Base-by-base conservation (phyloP, 1,140 invertebrate genomes). In the Zaprionus africanus region DNA sequence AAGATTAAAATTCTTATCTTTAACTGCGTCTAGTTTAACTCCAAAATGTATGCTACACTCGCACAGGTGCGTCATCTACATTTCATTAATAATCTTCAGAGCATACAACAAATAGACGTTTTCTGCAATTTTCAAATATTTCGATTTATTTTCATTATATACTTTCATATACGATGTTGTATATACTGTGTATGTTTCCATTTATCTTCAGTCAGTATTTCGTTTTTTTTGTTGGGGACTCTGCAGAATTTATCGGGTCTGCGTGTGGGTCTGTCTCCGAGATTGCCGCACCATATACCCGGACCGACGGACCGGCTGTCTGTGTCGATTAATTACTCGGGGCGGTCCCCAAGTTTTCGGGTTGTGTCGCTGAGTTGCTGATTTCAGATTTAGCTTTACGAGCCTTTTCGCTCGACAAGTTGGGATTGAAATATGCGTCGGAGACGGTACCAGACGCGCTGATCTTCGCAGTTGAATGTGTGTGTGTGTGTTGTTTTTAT, bases 361-460 rank as follows among this genome's bases (percentile, higher is more conserved):
- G 41, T 59, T 59, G 57, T 17, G 19, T 51, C 76, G 85, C 71
- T 70, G 82, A 68, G 85, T 85, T 85, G 82, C 82, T 87, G 82
- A 86, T 87, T 87, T 86, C 82, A 75, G 72, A 75, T 75, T 75
- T 70, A 82, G 83, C 82, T 86, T 86, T 86, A 86, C 82, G 82
- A 86, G 82, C 82, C 82, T 87, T 87, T 82, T 82, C 58, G 79
- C 77, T 77, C 87, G 82, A 87, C 83, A 86, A 86, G 83, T 86
- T 73, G 72, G 58, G 69, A 63, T 75, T 75, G 72, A 86, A 86
- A 86, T 86, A 86, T 85, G 82, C 83, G 72, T 87, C 75, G 62
- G 69, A 72, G 54, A 66, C 62, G 77, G 87, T 86, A 86, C 72
- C 82, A 86, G 82, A 86, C 67, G 65, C 70, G 64, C 9, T 85